Evolutionary conservation across 2,113 vertebrate genomes (phyloP).

Genomic region (Trochalopteron elliotii): DNA sequence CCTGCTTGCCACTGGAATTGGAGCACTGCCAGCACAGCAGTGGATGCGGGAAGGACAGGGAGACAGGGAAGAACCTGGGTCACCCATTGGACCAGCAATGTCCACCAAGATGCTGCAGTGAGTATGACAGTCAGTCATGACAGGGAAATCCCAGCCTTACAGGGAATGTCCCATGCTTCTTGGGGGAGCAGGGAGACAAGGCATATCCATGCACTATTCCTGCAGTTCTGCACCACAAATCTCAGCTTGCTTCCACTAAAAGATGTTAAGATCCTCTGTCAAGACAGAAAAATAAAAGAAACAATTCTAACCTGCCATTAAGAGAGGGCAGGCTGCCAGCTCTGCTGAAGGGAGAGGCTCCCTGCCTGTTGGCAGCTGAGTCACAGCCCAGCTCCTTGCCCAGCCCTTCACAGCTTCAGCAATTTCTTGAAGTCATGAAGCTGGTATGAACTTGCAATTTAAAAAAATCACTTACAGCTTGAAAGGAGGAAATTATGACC

Average conservation of each 20-base stretch:
- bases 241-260: neutral
- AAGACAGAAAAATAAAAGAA: neutral
- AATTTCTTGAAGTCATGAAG: neutral
- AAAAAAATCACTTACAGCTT: neutral
- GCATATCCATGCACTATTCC: neutral
- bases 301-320: neutral
- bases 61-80: neutral
- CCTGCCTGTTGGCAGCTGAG: neutral
- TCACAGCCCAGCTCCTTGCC: neutral
- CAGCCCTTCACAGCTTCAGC: neutral
- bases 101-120: neutral
- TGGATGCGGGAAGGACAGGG: neutral
- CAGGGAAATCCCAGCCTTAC: neutral
- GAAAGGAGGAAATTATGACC: neutral
- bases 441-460: neutral
- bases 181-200: neutral
- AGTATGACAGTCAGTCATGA: neutral
- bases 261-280: neutral
- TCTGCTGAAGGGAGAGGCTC: neutral
- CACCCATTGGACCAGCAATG: neutral
- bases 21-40: neutral
- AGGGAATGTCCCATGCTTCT: neutral
- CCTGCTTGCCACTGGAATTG: fast-evolving
- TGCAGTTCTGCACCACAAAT: neutral
- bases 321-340: neutral